Percentiles rank a stretch among this genome's conserved stretches.
Conservation (phyloP, 2,888 invertebrate genomes). For the Periphyllus acericola region DNA sequence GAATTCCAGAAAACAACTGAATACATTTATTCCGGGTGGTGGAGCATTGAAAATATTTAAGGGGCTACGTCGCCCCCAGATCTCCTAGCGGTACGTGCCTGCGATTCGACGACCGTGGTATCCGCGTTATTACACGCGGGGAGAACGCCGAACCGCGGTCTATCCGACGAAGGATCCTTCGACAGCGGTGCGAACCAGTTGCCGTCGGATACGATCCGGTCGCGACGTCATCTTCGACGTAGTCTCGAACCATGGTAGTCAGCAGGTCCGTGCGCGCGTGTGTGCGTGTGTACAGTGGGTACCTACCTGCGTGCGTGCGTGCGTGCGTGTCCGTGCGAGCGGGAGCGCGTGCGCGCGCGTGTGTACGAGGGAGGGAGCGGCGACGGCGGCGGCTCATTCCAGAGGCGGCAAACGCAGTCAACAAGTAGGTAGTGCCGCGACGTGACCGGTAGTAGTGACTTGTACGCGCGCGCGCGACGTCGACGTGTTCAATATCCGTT, state of each 20-base stretch:
- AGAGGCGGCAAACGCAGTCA: slow-evolving; percentile 56
- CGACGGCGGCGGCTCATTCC: slow-evolving; percentile 39
- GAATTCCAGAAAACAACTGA: too few species aligned
- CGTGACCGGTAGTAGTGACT: slow-evolving; percentile 56
- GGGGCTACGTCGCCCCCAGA: too few species aligned
- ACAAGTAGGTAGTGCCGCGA: slow-evolving; percentile 59
- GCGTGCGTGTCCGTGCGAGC: background rate
- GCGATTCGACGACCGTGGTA: too few species aligned
- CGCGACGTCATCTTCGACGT: background rate
- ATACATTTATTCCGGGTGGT: too few species aligned
- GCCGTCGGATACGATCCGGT: background rate
- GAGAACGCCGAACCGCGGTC: too few species aligned
- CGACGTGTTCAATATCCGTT: background rate
- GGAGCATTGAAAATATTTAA: too few species aligned
- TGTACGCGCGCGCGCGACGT: slow-evolving; percentile 50
- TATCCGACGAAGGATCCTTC: background rate
- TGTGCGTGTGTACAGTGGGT: too few species aligned
- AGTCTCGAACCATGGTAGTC: too few species aligned
- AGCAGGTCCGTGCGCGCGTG: background rate
- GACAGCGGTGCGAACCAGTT: background rate
- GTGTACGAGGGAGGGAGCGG: background rate
- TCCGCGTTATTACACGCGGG: too few species aligned
- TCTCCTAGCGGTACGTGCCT: too few species aligned
- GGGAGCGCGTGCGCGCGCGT: background rate
- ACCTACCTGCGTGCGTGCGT: too few species aligned